Evolutionary conservation across 2,113 vertebrate genomes (phyloP).

Genomic region (Coptodon bakossiorum): DNA sequence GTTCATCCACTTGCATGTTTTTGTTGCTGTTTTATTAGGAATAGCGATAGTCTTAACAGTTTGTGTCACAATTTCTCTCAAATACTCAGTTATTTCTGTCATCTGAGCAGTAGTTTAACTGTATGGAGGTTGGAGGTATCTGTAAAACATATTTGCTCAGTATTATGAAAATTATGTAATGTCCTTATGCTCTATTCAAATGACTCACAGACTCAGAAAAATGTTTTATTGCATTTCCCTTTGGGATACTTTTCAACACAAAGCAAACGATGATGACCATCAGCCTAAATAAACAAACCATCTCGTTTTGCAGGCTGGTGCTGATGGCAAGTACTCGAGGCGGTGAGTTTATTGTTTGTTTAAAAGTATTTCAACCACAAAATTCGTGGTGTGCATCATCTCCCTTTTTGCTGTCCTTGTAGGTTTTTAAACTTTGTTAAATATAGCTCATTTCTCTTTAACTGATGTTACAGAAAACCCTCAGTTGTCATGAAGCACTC

Average conservation of each 20-base stretch:
- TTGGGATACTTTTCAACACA: neutral
- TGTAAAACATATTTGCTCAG: neutral
- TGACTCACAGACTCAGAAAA: neutral
- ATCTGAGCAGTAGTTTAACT: neutral
- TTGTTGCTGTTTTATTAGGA: neutral
- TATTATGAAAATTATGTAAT: neutral
- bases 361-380: neutral
- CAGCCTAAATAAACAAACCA: neutral
- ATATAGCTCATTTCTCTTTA: neutral
- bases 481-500: constrained; percentile 87
- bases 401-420: neutral
- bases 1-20: neutral
- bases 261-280: neutral
- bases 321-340: constrained; percentile 43
- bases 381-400: neutral
- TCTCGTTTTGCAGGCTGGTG: constrained; percentile 25
- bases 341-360: constrained; percentile 35
- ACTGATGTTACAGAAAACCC: constrained; percentile 80
- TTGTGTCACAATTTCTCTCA: neutral
- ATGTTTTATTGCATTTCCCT: neutral
- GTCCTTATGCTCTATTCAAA: neutral
- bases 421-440: neutral
- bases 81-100: neutral
- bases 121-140: neutral
- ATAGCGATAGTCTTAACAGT: neutral